Conservation (phyloP, 2,888 invertebrate genomes). For the Linnaemya vulpina region DNA sequence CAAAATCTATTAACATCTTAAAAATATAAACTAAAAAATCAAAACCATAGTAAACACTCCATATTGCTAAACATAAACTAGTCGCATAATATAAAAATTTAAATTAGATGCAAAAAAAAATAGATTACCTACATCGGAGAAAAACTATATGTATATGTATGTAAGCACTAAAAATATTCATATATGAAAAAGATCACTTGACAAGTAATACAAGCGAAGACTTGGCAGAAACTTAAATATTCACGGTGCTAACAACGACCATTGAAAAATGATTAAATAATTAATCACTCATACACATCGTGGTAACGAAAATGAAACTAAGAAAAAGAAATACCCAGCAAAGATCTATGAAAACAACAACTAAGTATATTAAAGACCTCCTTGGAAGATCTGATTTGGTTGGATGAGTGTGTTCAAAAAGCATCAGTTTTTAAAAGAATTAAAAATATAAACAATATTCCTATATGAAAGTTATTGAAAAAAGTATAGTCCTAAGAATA, state of each 20-base stretch:
- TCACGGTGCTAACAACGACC: constrained; percentile 57
- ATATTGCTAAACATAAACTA: neutral
- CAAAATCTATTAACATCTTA: constrained; percentile 67
- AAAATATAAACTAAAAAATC: constrained; percentile 25
- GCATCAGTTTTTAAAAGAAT: constrained; percentile 31
- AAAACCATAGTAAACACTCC: constrained; percentile 35
- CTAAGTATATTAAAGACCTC: constrained; percentile 49
- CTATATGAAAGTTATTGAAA: too few species aligned
- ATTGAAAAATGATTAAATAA: constrained; percentile 71
- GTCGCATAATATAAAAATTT: constrained; percentile 18
- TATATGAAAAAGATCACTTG: constrained; percentile 58
- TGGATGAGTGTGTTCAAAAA: constrained; percentile 14
- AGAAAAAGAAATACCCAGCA: neutral
- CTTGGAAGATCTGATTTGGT: constrained; percentile 55
- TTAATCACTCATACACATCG: constrained; percentile 67
- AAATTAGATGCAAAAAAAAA: constrained; percentile 35
- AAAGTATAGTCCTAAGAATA: too few species aligned
- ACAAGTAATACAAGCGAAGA: constrained; percentile 63
- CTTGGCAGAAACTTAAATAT: constrained; percentile 14
- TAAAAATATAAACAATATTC: neutral
- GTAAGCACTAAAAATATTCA: constrained; percentile 37
- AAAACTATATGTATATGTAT: too few species aligned
- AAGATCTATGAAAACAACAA: constrained; percentile 23
- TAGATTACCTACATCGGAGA: constrained; percentile 68
- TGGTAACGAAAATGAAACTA: constrained; percentile 48